These are phyloP conservation scores for Iguana delicatissima DNA, from an alignment of 2,797 vertebrate genomes.

Conservation along the genomic window DNA sequence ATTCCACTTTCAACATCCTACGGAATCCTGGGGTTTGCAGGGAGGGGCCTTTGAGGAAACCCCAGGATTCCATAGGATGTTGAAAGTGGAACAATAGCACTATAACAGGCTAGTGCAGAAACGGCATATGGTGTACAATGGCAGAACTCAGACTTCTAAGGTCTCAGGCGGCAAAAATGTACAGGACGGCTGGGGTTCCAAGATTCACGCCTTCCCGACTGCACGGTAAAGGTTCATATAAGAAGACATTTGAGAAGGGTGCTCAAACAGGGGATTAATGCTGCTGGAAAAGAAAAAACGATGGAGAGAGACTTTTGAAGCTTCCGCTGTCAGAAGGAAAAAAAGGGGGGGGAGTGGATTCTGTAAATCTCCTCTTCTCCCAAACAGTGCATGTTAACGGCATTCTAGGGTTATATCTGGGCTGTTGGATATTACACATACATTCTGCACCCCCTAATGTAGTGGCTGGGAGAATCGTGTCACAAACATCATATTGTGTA, in stretches of 20 bases:
- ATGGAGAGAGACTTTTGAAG: background rate
- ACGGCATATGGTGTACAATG: background rate
- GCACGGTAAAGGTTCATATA: background rate
- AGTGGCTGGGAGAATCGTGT: background rate
- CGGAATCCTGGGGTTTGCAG: too few relatives aligned
- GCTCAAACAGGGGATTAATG: background rate
- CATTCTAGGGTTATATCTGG: rapidly evolving
- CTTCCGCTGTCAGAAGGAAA: background rate
- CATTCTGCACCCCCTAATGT: rapidly evolving
- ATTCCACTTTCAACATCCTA: too few relatives aligned
- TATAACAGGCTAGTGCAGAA: too few relatives aligned
- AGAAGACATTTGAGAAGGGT: background rate
- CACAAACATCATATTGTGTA: background rate
- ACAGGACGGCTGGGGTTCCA: background rate
- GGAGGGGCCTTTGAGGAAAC: too few relatives aligned
- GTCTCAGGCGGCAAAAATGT: background rate
- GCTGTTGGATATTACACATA: background rate
- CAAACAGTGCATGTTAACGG: too few relatives aligned
- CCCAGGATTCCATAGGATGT: too few relatives aligned
- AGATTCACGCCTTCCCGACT: background rate
- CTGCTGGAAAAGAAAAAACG: background rate
- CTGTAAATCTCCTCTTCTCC: background rate
- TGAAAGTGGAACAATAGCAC: too few relatives aligned
- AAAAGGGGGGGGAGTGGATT: background rate
- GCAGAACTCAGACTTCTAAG: background rate